Conservation (phyloP, 1,140 invertebrate genomes). For the Drosophila ironensis region DNA sequence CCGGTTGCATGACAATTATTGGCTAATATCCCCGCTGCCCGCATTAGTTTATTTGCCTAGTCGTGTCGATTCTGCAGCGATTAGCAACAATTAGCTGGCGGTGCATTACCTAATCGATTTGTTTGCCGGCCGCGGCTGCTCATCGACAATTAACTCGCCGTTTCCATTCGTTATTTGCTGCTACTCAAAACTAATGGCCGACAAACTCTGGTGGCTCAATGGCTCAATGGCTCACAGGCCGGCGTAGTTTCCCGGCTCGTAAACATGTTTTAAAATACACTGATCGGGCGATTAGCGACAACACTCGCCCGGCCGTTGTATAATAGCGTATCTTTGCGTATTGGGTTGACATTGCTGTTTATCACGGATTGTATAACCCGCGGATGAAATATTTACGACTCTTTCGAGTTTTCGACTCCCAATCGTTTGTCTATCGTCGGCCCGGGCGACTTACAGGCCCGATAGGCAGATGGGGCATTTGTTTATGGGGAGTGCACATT, state of each 20-base stretch:
- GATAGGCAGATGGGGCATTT: slow-evolving; percentile 16
- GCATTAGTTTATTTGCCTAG: slow-evolving; percentile 30
- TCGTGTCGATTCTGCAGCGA: slow-evolving; percentile 70
- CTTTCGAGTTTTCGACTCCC: background rate
- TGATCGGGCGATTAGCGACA: slow-evolving; percentile 37
- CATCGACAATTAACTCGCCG: slow-evolving; percentile 65
- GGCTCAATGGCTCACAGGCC: too few relatives aligned
- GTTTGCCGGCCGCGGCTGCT: slow-evolving; percentile 1
- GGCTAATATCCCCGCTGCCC: slow-evolving; percentile 32
- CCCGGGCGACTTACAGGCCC: background rate
- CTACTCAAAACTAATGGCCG: slow-evolving; percentile 57
- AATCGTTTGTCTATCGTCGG: slow-evolving; percentile 64
- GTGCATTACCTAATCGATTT: slow-evolving; percentile 72
- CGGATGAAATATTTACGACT: slow-evolving; percentile 64
- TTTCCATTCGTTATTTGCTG: slow-evolving; percentile 66
- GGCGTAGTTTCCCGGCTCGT: too few relatives aligned
- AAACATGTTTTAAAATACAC: slow-evolving; percentile 59
- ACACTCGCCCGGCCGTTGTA: slow-evolving; percentile 30
- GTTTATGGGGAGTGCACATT: slow-evolving; percentile 28
- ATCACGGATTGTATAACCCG: slow-evolving; percentile 58
- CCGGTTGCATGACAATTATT: slow-evolving; percentile 70
- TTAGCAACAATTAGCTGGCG: slow-evolving; percentile 71
- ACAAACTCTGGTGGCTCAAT: slow-evolving; percentile 19
- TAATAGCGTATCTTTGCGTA: slow-evolving; percentile 25
- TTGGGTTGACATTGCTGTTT: slow-evolving; percentile 44